phyloP scores from a whole-genome alignment of 1,140 invertebrate genomes.

The Drusus annulatus region DNA sequence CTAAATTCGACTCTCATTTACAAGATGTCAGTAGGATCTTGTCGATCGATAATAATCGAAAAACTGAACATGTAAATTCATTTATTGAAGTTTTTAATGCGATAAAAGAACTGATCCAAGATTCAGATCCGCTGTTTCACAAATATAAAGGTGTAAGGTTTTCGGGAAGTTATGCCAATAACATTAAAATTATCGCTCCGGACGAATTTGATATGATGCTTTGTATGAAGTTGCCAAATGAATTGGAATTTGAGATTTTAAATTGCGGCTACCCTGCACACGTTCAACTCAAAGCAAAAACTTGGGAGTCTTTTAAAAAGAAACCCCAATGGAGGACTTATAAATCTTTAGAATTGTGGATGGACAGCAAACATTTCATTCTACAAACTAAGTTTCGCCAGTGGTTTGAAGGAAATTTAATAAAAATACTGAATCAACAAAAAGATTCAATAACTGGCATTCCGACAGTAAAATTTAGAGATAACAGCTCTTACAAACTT shows the following conservation, averaged over 20 bases:
- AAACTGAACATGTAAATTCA: neutral
- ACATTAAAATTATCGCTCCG: neutral
- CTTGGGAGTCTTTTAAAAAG: neutral
- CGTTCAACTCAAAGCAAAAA: neutral
- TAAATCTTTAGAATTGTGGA: neutral
- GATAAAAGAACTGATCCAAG: neutral
- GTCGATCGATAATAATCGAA: neutral
- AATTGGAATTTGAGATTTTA: neutral
- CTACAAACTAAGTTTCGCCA: slow-evolving; percentile 1
- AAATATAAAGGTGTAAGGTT: neutral
- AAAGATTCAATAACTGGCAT: neutral
- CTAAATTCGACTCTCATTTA: neutral
- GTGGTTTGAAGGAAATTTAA: slow-evolving; percentile 6
- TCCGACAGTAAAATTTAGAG: neutral
- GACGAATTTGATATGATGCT: slow-evolving; percentile 18
- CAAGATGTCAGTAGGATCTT: neutral
- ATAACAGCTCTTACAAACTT: neutral
- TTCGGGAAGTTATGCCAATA: slow-evolving; percentile 7
- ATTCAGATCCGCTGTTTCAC: neutral
- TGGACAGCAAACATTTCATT: neutral
- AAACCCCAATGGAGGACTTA: neutral
- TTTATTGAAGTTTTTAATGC: slow-evolving; percentile 2
- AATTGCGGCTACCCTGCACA: neutral
- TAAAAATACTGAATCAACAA: neutral
- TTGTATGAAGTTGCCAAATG: slow-evolving; percentile 8